Base-by-base conservation (phyloP, 2,797 vertebrate genomes). In the Peromyscus melanophrys region DNA sequence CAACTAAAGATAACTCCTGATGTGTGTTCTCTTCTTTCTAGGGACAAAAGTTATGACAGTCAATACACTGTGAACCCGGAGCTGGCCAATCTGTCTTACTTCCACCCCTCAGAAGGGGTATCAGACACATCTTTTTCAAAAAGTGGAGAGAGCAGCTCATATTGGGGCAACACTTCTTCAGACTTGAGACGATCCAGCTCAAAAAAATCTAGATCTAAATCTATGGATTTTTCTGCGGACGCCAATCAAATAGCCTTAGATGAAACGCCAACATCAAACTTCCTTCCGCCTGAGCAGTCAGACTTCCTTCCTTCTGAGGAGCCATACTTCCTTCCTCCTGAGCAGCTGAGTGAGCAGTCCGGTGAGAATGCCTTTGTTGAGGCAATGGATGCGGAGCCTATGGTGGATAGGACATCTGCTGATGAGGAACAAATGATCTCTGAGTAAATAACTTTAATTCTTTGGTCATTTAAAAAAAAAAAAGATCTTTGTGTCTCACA, bases 71-170 rank as follows among this genome's bases (percentile, higher is more conserved):
- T 95, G 61, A 89, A 97, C 82, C 86, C 95, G n/a, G 95, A 84
- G 57, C 29, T 85, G 59, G 61, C 86, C 17, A 27, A 16, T 11
- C 14, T 82, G 23, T 89, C 95, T 85, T 97, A 96, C 25, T 96
- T 96, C 23, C 93, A 96, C 1, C 92, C 91, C 5, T 57, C 78
- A 25, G 90, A 95, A 89, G 87, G 52, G 3, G 2, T 94, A 84
- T 96, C 96, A 27, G 94, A 97, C 49, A 94, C 95, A 52, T 97
- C 97, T n/a, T 67, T 96, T 61, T 95, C 97, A 31, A 96, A 81
- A 83, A 86, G 80, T 90, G 46, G 52, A 11, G 90, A 97, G 0
- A 97, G 94, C 61, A 94, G 96, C 77, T 43, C 65, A 0, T 29
- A 31, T 8, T 49, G 67, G 92, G 59, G 23, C 23, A 37, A 75